These are phyloP conservation scores for Xiphophorus maculatus DNA, from an alignment of 2,113 vertebrate species.

Conservation along the genomic window DNA sequence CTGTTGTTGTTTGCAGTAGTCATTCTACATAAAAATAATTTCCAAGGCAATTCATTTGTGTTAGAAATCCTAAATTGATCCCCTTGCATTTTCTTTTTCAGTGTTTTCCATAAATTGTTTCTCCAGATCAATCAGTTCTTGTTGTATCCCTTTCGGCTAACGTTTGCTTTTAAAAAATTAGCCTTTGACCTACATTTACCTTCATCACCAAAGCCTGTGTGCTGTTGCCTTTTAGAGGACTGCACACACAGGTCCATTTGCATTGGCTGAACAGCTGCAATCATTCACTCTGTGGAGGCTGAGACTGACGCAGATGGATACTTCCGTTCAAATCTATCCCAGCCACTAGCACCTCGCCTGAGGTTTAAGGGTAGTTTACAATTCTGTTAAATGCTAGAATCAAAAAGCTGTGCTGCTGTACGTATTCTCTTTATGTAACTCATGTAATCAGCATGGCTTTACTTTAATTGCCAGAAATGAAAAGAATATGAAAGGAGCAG, in stretches of 20 bases:
- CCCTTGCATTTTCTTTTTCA: not conserved
- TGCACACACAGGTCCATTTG: not conserved
- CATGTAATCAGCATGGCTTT: not conserved
- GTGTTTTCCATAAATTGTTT: not conserved
- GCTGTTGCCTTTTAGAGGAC: not conserved
- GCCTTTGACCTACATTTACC: not conserved
- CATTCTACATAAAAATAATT: no score
- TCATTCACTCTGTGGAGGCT: not conserved
- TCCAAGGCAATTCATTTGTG: no score
- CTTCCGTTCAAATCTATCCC: not conserved
- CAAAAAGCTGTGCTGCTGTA: no score
- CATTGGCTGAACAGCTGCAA: not conserved
- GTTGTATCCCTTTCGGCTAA: not conserved
- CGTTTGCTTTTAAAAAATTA: not conserved
- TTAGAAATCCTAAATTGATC: not conserved
- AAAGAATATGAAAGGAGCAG: not conserved
- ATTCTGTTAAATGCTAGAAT: no score
- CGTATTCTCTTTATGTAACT: not conserved
- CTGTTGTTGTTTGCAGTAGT: no score
- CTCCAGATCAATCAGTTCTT: not conserved
- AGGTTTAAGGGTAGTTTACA: not conserved
- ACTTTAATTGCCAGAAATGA: not conserved
- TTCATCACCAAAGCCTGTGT: not conserved
- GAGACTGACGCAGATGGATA: not conserved
- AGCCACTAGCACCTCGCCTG: not conserved